Evolutionary conservation across 2,888 invertebrate species (phyloP), one percentile per base, ranked within the genome.

Genomic region (Glaucopsyche alexis): DNA sequence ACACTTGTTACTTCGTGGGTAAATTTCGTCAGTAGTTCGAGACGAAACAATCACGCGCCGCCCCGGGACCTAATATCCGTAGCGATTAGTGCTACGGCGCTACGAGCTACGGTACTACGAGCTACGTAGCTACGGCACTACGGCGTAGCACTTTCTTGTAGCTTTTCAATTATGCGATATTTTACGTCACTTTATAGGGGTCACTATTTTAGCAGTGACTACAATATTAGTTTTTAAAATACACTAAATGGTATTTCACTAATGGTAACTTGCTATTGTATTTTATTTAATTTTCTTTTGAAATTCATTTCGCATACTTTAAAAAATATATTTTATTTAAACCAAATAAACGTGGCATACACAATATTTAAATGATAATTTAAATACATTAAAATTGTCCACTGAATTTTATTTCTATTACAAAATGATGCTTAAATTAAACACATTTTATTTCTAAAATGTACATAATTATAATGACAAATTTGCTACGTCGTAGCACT

Each of bases 401-500:
- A 38, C 7, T 29, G 1, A 13, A 2, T 38, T 60, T 1, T 29
- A 60, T 60, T 29, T 29, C 60, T 29, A 29, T 7, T 19, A 60
- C 60, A 38, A 60, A 60, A 7, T 60, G 13, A 60, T 60, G 29
- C 29, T 60, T 1, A 60, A 60, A 60, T 60, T 6, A 60, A 60
- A 29, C 60, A 60, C 29, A 60, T 60, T 42, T 47, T 60, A 60
- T 29, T 60, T 14, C 60, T 69, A 47, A 49, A 69, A 69, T 69
- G 38, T 69, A 47, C 69, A 69, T 47, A 69, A 47, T 69, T 47
- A 69, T 69, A 69, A 67, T 67, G 45, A 67, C 45, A 42, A 67
- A 67, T 14, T 69, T 69, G 69, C 86, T 86, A 85, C 85, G 83
- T 75, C 87, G 87, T 88, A 89, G 88, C 89, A 84, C 87, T 91